Conservation (phyloP, 1,140 invertebrate genomes). For the Tetramorium parvispinum region DNA sequence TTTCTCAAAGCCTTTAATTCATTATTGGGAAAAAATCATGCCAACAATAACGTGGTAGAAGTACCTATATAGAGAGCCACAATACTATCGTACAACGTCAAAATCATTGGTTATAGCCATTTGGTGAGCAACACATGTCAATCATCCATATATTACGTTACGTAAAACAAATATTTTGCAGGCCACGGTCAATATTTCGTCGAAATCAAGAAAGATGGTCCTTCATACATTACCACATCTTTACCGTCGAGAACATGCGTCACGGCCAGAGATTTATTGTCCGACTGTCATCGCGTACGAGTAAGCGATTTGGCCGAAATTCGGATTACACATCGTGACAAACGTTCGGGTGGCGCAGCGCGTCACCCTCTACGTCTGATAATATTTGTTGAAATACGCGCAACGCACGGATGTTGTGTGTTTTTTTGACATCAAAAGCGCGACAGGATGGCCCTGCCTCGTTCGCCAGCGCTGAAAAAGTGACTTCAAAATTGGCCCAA, state of each 20-base stretch:
- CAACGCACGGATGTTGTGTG: conserved; percentile 4
- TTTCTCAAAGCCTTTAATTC: neutral
- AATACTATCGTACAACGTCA: neutral
- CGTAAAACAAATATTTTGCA: conserved; percentile 33
- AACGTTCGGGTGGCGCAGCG: conserved; percentile 32
- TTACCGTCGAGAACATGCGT: conserved; percentile 32
- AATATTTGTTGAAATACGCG: conserved; percentile 61
- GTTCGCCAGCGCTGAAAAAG: conserved; percentile 19
- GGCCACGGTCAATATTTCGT: neutral
- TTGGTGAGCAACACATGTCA: neutral
- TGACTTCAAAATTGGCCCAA: conserved; percentile 36
- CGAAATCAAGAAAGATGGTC: conserved; percentile 53
- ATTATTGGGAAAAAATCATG: neutral
- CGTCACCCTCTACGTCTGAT: conserved; percentile 51
- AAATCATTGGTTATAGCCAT: conserved; percentile 1
- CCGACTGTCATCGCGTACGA: conserved; percentile 48
- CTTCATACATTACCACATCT: conserved; percentile 44
- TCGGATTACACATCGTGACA: conserved; percentile 47
- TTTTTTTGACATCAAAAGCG: conserved; percentile 42
- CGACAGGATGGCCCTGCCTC: neutral
- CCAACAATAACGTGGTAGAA: neutral
- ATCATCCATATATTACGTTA: conserved; percentile 10
- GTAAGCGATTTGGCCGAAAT: conserved; percentile 52
- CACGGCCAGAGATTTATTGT: conserved; percentile 49
- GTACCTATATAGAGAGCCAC: neutral